Evolutionary conservation across 1,140 invertebrate genomes (phyloP), one percentile per base, ranked within the genome.

Genomic region (Nephila pilipes): DNA sequence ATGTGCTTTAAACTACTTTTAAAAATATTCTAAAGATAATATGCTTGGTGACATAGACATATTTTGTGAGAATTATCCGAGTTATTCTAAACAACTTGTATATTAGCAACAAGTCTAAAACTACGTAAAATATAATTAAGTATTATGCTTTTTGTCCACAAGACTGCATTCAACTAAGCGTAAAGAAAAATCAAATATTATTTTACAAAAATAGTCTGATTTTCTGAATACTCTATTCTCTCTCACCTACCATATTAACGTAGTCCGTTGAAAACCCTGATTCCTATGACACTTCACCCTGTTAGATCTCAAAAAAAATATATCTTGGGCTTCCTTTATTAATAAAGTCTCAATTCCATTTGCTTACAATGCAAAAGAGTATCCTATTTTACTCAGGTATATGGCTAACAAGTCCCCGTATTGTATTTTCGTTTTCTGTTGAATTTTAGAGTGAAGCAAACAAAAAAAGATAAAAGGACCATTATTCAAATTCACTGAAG

Each of bases 331-430:
- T 12, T 38, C 12, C 80, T 54, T 81, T 12, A 38, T 6, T 54
- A 38, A 46, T 54, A 81, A 81, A 54, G 25, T 55, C 46, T 81
- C 80, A 55, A 81, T 81, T 81, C 80, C 22, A 81, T 81, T 81
- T 81, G 80, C 80, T 54, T 20, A 20, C 22, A 81, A n/a, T 81
- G 10, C 46, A 46, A 55, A 55, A 81, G 22, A 81, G 80, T 54
- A 20, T 81, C 54, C 46, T 16, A n/a, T 81, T 81, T 54, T 81
- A 81, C 54, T 46, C 80, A 54, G 46, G 18, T 25, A 55, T 81
- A 81, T 81, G 6, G 22, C 80, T n/a, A 81, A 81, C 20, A 81
- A 81, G 80, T 81, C 46, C 20, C 8, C 14, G 29, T 32, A 75
- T 81, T 46, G 22, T n/a, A 55, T 46, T 81, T 54, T 38, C 20